A percentile compares a stretch with the other conserved stretches of the same genome.
These are phyloP conservation scores for Gymnorhina tibicen DNA, from an alignment of 2,113 vertebrate genomes.

Conservation along the genomic window DNA sequence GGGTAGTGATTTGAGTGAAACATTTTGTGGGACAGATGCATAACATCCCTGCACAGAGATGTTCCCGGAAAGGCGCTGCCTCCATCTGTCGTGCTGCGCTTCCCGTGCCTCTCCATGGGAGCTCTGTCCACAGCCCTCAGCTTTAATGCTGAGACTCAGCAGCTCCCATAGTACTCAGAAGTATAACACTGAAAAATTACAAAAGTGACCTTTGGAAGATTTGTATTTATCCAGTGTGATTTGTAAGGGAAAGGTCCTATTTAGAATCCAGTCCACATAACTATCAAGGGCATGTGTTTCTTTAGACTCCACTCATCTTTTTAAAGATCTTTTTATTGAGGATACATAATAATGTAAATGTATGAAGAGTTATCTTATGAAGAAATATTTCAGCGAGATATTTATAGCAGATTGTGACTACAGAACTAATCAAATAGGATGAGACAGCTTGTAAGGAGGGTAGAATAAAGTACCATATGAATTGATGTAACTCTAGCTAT, in stretches of 20 bases:
- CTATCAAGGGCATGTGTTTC: accelerated
- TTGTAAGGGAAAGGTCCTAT: neutral
- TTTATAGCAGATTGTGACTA: neutral
- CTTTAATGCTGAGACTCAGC: neutral
- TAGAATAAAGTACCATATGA: neutral
- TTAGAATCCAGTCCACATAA: neutral
- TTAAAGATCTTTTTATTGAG: neutral
- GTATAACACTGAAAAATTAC: neutral
- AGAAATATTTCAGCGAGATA: neutral
- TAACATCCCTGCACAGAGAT: accelerated
- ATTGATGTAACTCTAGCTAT: neutral
- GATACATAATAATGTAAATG: neutral
- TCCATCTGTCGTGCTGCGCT: too few species aligned
- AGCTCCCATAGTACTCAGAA: neutral
- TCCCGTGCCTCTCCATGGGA: neutral
- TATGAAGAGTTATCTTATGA: neutral
- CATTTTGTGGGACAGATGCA: neutral
- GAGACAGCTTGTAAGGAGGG: neutral
- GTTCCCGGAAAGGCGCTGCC: accelerated
- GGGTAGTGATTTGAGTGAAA: neutral
- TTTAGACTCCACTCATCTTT: neutral
- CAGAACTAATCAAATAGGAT: neutral
- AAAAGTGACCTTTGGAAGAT: neutral
- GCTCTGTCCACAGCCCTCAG: neutral
- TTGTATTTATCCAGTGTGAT: neutral